Percentiles rank a stretch among this genome's conserved stretches.
Conservation (phyloP, 2,113 vertebrate genomes). For the Macquaria ambigua region DNA sequence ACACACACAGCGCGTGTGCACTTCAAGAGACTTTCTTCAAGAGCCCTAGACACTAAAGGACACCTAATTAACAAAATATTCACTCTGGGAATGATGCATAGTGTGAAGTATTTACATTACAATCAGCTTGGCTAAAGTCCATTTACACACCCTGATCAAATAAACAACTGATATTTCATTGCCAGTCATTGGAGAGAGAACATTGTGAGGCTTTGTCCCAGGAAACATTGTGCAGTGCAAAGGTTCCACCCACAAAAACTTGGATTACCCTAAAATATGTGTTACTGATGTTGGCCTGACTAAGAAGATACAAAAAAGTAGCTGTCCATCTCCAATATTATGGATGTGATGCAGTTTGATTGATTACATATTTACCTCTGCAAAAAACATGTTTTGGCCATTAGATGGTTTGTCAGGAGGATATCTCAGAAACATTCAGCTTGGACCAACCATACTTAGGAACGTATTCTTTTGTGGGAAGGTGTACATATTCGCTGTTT, state of each 20-base stretch:
- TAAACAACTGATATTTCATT: slow-evolving; percentile 37
- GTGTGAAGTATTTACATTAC: slow-evolving; percentile 61
- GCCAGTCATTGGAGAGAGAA: slow-evolving; percentile 13
- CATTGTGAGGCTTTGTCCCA: background rate
- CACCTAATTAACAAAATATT: slow-evolving; percentile 55
- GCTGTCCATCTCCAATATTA: background rate
- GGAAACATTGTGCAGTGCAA: background rate
- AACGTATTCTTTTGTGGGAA: background rate
- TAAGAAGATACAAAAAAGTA: background rate
- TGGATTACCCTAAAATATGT: background rate
- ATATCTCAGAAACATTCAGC: background rate
- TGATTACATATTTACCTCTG: background rate
- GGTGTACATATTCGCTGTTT: background rate
- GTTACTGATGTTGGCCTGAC: background rate
- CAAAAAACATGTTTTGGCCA: background rate
- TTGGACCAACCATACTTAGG: background rate
- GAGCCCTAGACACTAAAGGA: slow-evolving; percentile 16
- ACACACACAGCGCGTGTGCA: background rate
- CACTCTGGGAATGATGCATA: slow-evolving; percentile 43
- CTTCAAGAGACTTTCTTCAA: slow-evolving; percentile 3
- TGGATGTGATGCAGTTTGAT: background rate
- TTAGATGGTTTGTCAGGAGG: background rate
- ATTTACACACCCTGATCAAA: slow-evolving; percentile 43
- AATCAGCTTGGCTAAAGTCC: slow-evolving; percentile 49
- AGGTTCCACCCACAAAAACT: background rate